Conservation (phyloP, 2,888 invertebrate species). For the Aporophyla nigra region DNA sequence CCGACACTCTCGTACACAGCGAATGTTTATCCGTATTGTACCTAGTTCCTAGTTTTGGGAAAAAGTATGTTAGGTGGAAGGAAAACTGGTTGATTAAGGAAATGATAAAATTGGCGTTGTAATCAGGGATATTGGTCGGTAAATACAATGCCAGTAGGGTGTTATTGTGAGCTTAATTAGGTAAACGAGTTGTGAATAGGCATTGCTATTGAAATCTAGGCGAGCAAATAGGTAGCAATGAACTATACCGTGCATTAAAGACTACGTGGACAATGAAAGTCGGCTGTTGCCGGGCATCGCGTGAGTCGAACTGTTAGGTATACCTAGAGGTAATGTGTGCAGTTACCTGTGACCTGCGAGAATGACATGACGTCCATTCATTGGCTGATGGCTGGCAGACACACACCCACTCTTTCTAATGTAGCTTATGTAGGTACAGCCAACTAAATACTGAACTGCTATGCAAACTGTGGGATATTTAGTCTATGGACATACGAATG, state of each 20-base stretch:
- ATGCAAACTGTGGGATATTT: too few species aligned
- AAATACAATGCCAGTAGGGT: not conserved
- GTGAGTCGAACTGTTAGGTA: too few species aligned
- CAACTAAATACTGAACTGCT: too few species aligned
- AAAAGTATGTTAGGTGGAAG: constrained; percentile 22
- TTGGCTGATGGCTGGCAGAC: not conserved
- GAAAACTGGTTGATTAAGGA: constrained; percentile 23
- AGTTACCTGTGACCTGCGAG: not conserved
- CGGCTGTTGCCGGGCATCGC: not conserved
- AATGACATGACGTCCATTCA: not conserved
- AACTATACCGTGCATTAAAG: not conserved
- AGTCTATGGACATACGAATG: too few species aligned
- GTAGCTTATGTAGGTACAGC: not conserved
- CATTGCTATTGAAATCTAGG: not conserved
- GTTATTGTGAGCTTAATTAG: constrained; percentile 4
- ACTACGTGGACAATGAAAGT: not conserved
- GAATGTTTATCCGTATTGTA: constrained; percentile 30
- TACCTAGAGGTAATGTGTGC: not conserved
- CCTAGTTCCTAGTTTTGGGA: constrained; percentile 9
- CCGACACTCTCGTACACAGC: constrained; percentile 37
- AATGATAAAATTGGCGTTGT: constrained; percentile 11
- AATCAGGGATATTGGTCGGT: not conserved
- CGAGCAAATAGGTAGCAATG: not conserved
- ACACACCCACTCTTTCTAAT: not conserved
- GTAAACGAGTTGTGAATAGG: not conserved